Evolutionary conservation across 2,888 invertebrate genomes (phyloP).

Genomic region (Neoaliturus tenellus): DNA sequence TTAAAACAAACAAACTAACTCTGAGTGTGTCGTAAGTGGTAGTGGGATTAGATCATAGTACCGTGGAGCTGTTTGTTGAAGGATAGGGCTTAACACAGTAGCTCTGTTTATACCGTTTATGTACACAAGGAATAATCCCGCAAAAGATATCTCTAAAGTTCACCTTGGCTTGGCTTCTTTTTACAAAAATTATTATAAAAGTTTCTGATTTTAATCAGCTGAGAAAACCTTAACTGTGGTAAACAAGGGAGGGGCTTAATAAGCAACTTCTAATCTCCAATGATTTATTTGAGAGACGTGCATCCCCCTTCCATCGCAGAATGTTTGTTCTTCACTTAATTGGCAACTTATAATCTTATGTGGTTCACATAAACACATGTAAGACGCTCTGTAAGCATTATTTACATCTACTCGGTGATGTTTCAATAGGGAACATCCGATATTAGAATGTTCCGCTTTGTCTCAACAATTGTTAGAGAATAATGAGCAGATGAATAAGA

Average conservation of each 20-base stretch:
- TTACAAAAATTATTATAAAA: slow-evolving; percentile 37
- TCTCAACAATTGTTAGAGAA: slow-evolving; percentile 15
- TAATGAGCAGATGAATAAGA: slow-evolving; percentile 11
- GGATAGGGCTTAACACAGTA: slow-evolving; percentile 29
- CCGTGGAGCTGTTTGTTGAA: slow-evolving; percentile 17
- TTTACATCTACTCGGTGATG: slow-evolving; percentile 39
- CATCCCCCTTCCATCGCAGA: background rate
- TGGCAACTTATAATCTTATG: slow-evolving; percentile 59
- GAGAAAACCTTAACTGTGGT: slow-evolving; percentile 30
- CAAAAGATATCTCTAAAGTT: slow-evolving; percentile 15
- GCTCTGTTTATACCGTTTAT: slow-evolving; percentile 40
- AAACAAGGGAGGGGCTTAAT: slow-evolving; percentile 41
- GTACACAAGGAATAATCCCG: slow-evolving; percentile 36
- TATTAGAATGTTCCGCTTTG: slow-evolving; percentile 21
- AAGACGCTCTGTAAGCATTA: slow-evolving; percentile 24
- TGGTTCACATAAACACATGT: slow-evolving; percentile 59
- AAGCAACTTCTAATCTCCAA: slow-evolving; percentile 23
- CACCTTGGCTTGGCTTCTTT: slow-evolving; percentile 38
- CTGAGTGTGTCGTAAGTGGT: slow-evolving; percentile 26
- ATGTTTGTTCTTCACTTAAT: slow-evolving; percentile 55
- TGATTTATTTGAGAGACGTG: slow-evolving; percentile 45
- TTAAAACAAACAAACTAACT: slow-evolving; percentile 38
- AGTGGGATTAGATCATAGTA: slow-evolving; percentile 28
- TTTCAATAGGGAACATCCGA: slow-evolving; percentile 14
- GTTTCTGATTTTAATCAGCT: slow-evolving; percentile 38